Evolutionary conservation across 2,113 vertebrate genomes (phyloP).

Genomic region (Carassius gibelio): DNA sequence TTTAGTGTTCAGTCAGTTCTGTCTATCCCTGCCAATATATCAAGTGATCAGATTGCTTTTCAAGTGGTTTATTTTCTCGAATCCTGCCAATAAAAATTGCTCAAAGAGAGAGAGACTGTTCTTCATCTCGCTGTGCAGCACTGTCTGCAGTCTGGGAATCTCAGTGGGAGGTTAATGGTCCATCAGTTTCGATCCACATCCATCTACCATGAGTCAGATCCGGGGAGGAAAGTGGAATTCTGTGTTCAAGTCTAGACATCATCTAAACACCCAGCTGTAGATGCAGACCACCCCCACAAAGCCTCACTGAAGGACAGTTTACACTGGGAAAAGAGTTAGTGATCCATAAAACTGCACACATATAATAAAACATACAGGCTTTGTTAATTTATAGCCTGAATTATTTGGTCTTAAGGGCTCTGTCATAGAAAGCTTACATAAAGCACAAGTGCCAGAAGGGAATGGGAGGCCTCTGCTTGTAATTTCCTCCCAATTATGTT

Average conservation of each 20-base stretch:
- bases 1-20: background rate
- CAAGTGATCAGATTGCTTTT: slow-evolving; percentile 37
- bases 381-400: slow-evolving; percentile 32
- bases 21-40: slow-evolving; percentile 21
- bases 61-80: slow-evolving; percentile 22
- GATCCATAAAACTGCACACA: slow-evolving; percentile 1
- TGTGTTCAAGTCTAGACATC: slow-evolving; percentile 2
- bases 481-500: slow-evolving; percentile 20
- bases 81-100: slow-evolving; percentile 36
- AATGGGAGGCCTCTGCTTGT: slow-evolving; percentile 19
- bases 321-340: background rate
- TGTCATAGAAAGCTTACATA: slow-evolving; percentile 21
- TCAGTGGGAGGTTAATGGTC: slow-evolving; percentile 38
- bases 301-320: background rate
- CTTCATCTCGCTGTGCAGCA: slow-evolving; percentile 6
- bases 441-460: slow-evolving; percentile 10
- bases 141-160: background rate
- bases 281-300: background rate
- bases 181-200: slow-evolving; percentile 40
- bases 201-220: slow-evolving; percentile 35
- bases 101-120: slow-evolving; percentile 8
- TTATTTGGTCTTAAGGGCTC: slow-evolving; percentile 23
- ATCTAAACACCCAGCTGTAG: slow-evolving; percentile 11
- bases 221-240: background rate
- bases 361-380: slow-evolving; percentile 32